Evolutionary conservation across 2,113 vertebrate species (phyloP).

Genomic region (Tenrec ecaudatus): DNA sequence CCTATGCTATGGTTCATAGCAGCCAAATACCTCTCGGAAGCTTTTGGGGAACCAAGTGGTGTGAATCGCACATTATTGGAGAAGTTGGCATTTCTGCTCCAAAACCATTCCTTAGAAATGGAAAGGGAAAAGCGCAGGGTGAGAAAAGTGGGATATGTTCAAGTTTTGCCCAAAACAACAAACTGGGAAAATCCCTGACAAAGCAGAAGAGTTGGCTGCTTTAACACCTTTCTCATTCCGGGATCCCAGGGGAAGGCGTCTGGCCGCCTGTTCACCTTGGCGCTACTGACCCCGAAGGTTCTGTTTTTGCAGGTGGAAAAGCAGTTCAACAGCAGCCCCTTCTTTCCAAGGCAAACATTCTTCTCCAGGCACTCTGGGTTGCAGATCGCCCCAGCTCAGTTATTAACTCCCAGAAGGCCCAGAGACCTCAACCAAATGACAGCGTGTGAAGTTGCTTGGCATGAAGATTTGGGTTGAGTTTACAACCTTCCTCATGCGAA

Average conservation of each 20-base stretch:
- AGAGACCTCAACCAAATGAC: constrained; percentile 75
- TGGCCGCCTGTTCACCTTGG: constrained; percentile 46
- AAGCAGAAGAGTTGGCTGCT: constrained; percentile 73
- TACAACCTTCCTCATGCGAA: constrained; percentile 78
- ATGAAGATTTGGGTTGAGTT: constrained; percentile 70
- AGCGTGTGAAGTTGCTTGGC: constrained; percentile 70
- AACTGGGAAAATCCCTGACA: constrained; percentile 73
- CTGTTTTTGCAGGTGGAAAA: constrained; percentile 78
- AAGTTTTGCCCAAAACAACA: constrained; percentile 77
- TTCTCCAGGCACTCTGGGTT: constrained; percentile 57
- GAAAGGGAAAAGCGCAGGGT: constrained; percentile 61
- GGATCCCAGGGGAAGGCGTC: neutral
- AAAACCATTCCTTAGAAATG: constrained; percentile 51
- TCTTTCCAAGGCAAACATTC: constrained; percentile 68
- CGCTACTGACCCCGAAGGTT: constrained; percentile 61
- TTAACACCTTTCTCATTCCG: constrained; percentile 70
- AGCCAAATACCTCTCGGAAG: neutral
- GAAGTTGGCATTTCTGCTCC: constrained; percentile 69
- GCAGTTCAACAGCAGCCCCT: constrained; percentile 50
- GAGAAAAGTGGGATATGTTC: constrained; percentile 80
- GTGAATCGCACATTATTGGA: constrained; percentile 66
- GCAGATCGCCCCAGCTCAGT: constrained; percentile 52
- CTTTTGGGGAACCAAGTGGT: neutral
- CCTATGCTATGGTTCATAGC: neutral
- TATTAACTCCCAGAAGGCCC: constrained; percentile 46